Conservation (phyloP, 2,888 invertebrate genomes). For the Baccha elongata region DNA sequence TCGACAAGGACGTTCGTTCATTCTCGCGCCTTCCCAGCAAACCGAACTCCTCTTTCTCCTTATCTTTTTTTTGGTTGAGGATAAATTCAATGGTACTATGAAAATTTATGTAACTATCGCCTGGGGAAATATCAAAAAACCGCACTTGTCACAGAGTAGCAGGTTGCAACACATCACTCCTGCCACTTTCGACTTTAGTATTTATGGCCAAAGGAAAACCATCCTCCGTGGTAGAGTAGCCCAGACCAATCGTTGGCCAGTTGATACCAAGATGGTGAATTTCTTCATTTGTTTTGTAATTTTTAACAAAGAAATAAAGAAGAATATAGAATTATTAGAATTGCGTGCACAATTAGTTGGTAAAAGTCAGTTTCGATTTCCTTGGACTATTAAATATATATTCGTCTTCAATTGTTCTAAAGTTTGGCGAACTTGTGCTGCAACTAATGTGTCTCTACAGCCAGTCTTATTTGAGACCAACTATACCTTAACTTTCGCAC, state of each 20-base stretch:
- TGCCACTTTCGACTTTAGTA: constrained; percentile 70
- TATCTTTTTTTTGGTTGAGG: constrained; percentile 2
- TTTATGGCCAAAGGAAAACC: constrained; percentile 59
- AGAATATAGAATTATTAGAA: too few species aligned
- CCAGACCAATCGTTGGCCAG: constrained; percentile 20
- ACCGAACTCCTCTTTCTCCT: neutral
- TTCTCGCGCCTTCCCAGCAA: neutral
- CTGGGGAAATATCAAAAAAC: constrained; percentile 72
- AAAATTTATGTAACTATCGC: constrained; percentile 72
- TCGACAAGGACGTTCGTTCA: constrained; percentile 66
- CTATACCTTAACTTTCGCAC: too few species aligned
- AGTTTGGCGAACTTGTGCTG: too few species aligned
- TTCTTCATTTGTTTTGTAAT: too few species aligned
- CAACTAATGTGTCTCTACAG: too few species aligned
- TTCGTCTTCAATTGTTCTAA: too few species aligned
- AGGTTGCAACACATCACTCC: constrained; percentile 73
- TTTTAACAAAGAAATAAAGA: too few species aligned
- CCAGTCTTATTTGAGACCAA: too few species aligned
- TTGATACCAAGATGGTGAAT: constrained; percentile 6
- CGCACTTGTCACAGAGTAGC: constrained; percentile 72
- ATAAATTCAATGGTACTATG: constrained; percentile 51
- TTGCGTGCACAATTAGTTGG: too few species aligned
- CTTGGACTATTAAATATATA: too few species aligned
- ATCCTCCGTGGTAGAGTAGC: constrained; percentile 23
- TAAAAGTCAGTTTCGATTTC: too few species aligned